A percentile compares a stretch with the other conserved stretches of the same genome.
phyloP scores from a whole-genome alignment of 2,888 invertebrate species.

The Caenorhabditis sp. region DNA sequence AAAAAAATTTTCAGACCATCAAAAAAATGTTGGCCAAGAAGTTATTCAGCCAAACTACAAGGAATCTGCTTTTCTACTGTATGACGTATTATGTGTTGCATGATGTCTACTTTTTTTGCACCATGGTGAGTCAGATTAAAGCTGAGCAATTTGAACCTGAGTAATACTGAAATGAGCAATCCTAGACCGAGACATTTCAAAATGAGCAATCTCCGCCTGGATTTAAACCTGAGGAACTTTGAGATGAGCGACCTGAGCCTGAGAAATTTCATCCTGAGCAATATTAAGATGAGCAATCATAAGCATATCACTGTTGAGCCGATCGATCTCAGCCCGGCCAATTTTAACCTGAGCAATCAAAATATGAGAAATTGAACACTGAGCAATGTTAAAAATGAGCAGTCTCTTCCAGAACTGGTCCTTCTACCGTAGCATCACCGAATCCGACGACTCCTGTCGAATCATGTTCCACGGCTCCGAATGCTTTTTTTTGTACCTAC shows the following conservation, averaged over 20 bases:
- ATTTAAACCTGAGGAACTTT: no score
- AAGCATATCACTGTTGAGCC: no score
- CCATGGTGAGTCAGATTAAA: slow-evolving; percentile 23
- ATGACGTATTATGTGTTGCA: slow-evolving; percentile 51
- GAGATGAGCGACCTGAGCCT: no score
- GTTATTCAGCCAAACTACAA: slow-evolving; percentile 35
- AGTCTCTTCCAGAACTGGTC: slow-evolving; percentile 46
- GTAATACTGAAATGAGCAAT: no score
- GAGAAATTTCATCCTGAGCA: no score
- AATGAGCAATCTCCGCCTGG: no score
- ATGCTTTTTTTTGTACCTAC: slow-evolving; percentile 40
- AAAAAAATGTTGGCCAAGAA: slow-evolving; percentile 20
- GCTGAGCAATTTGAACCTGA: not conserved
- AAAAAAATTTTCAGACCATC: slow-evolving; percentile 43
- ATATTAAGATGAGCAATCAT: no score
- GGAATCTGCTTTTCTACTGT: slow-evolving; percentile 49
- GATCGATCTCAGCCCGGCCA: no score
- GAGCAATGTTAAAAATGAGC: not conserved
- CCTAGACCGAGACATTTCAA: not conserved
- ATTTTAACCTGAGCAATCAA: no score
- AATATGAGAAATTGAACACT: not conserved
- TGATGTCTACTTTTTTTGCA: slow-evolving; percentile 36
- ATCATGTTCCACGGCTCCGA: slow-evolving; percentile 54
- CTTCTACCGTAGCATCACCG: slow-evolving; percentile 15
- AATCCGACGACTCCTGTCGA: slow-evolving; percentile 18